Evolutionary conservation across 2,888 invertebrate species (phyloP), one percentile per base, ranked within the genome.

Genomic region (Hyalella azteca): DNA sequence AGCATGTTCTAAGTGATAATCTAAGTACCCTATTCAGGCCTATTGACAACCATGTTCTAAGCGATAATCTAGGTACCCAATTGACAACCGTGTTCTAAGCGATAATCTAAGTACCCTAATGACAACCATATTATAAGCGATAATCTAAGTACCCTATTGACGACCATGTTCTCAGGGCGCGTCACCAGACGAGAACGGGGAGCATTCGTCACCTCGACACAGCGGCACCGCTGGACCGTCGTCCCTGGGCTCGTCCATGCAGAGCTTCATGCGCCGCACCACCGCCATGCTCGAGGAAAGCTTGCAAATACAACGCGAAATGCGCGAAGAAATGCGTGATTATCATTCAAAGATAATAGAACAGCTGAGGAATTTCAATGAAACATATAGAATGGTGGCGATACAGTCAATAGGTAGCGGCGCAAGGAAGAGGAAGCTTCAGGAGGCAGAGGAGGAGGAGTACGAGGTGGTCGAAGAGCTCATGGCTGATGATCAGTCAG

Each of bases 221-320:
- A 26, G 54, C 26, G 4, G 54, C 0, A 54, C 54, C 15, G 26
- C 41, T 3, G 22, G 7, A 9, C 59, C 59, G 29, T 19, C 29
- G 9, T 9, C 9, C 9, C 22, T 59, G 15, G 22, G 15, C 22
- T 3, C 40, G 29, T 40, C 41, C 19, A 19, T 75, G 45, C 75
- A 75, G 75, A 13, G 13, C 45, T 75, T 45, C 45, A 75, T 75
- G 75, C 40, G 45, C 26, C 40, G 45, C 29, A 75, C 75, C 40
- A 26, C 75, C n/a, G 45, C 40, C 75, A 75, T 75, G 75, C 45
- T 75, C 41, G 75, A 75, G 75, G 75, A 75, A 45, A 75, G 75
- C 45, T 29, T 75, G 1, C 75, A 75, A 7, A 32, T 75, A n/a
- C 75, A 75, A 29, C 40, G 75, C 11, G 45, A 75, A 32, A 75